phyloP scores from a whole-genome alignment of 2,113 vertebrate genomes.

The Alethe diademata region DNA sequence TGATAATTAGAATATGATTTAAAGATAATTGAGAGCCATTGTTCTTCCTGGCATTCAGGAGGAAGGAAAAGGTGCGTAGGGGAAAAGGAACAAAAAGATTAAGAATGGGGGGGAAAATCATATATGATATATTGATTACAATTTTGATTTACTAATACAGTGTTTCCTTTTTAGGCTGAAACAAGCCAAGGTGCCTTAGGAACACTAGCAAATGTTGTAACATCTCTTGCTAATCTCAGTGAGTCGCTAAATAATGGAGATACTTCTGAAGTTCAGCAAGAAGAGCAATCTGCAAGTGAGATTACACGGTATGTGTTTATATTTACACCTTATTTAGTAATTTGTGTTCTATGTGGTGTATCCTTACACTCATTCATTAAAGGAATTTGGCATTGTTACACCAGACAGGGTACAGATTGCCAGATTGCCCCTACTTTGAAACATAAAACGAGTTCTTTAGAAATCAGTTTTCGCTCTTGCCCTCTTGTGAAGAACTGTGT shows the following conservation, averaged over 20 bases:
- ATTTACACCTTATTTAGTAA: neutral
- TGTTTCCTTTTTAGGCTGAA: conserved; percentile 79
- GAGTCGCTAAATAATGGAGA: conserved; percentile 93
- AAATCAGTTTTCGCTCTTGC: neutral
- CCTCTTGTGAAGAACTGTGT: neutral
- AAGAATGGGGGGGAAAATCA: neutral
- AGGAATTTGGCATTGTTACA: neutral
- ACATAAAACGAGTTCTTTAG: neutral
- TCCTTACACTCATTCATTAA: neutral
- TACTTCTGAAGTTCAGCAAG: conserved; percentile 83
- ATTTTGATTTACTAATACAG: neutral
- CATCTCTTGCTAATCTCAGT: conserved; percentile 92
- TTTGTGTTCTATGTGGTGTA: neutral
- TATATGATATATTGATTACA: neutral
- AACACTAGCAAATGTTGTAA: conserved; percentile 95
- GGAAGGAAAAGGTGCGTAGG: neutral
- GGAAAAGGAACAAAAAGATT: neutral
- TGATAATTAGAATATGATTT: neutral
- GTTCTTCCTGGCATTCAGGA: neutral
- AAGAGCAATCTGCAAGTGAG: conserved; percentile 90
- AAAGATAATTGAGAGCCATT: neutral
- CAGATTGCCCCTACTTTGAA: neutral
- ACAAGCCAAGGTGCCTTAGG: conserved; percentile 91
- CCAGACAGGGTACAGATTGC: neutral
- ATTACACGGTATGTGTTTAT: conserved; percentile 86